phyloP scores from a whole-genome alignment of 2,113 vertebrate genomes.

The Triplophysa rosa region DNA sequence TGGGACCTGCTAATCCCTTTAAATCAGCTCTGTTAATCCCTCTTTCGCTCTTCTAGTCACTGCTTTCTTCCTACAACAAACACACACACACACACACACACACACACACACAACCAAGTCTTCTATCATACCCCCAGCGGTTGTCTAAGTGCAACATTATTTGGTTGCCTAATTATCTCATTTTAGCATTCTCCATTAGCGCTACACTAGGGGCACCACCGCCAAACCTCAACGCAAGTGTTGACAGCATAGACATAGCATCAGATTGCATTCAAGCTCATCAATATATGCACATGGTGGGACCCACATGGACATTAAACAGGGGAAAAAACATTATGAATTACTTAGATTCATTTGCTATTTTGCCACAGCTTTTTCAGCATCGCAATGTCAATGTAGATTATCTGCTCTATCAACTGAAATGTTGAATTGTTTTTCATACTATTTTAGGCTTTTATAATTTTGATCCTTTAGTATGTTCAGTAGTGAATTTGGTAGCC shows the following conservation, averaged over 20 bases:
- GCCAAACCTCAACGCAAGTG: conserved; percentile 46
- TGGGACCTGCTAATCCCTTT: conserved; percentile 70
- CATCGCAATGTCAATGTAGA: neutral
- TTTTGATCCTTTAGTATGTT: neutral
- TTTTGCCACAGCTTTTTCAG: conserved; percentile 6
- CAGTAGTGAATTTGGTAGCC: too few species aligned
- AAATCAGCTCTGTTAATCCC: conserved; percentile 71
- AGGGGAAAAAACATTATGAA: conserved; percentile 42
- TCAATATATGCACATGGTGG: conserved; percentile 19
- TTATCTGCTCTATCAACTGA: neutral
- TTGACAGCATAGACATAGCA: conserved; percentile 41
- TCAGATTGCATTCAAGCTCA: conserved; percentile 41
- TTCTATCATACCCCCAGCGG: conserved; percentile 36
- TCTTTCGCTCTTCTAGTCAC: conserved; percentile 60
- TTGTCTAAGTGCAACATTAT: conserved; percentile 53
- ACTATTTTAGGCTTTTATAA: conserved; percentile 7
- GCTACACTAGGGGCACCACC: conserved; percentile 39
- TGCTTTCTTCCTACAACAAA: conserved; percentile 39
- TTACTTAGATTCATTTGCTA: conserved; percentile 35
- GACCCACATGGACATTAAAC: conserved; percentile 31
- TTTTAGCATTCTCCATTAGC: conserved; percentile 54
- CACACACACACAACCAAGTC: conserved; percentile 1
- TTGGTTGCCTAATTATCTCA: conserved; percentile 50
- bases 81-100: conserved; percentile 25
- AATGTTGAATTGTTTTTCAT: conserved; percentile 4